Evolutionary conservation across 2,113 vertebrate genomes (phyloP), one percentile per base, ranked within the genome.

Genomic region (Antechinus stuartii): DNA sequence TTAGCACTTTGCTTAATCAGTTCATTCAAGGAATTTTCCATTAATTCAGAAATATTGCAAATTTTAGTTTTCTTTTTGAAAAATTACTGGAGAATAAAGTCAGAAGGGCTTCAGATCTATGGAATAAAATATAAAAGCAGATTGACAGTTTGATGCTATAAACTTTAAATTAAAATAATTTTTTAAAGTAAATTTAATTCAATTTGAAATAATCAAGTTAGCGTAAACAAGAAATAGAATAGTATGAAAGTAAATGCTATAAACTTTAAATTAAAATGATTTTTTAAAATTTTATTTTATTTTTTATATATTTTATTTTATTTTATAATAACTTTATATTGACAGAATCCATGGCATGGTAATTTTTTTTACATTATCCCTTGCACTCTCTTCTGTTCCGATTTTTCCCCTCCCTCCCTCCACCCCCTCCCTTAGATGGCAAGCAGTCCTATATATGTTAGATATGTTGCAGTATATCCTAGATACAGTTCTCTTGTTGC

Each of bases 1-100:
- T 95, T 89, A 89, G 46, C 92, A 49, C 68, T 50, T 30, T 94
- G 35, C 91, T 76, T 89, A 92, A 47, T 93, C 89, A 68, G 68
- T 92, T 54, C 35, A 90, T 95, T 92, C 90, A 93, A 96, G 84
- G 46, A 50, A 46, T 95, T 93, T 49, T n/a, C n/a, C 57, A 56
- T 35, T 96, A 89, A 92, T 91, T 91, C 46, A 93, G 91, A 50
- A 54, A n/a, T 96, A 52, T 90, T 42, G 35, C 54, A 91, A 95
- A 61, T 30, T 91, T 95, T 97, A 6, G 14, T 30, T 89, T 90
- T 90, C 14, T 92, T 94, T 25, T 49, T 76, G 5, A 42, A 84
- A 84, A 84, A 30, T 84, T 7, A 76, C 14, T 84, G 19, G 16
- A 84, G n/a, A 84, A 84, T 42, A 7, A 42, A 84, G n/a, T 84